Evolutionary conservation across 2,113 vertebrate genomes (phyloP).

Genomic region (Corynorhinus townsendii): DNA sequence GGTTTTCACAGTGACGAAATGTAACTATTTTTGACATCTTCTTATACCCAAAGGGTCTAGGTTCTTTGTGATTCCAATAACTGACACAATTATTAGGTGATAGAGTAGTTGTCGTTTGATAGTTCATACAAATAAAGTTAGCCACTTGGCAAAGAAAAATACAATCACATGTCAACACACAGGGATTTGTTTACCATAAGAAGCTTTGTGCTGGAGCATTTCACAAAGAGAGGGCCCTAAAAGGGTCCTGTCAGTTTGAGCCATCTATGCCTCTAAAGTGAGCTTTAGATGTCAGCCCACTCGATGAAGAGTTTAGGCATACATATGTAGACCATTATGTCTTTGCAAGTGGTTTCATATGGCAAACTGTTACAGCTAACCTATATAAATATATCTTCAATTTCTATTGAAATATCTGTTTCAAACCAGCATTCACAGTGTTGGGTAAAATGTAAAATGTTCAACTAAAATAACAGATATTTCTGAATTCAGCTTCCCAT

Average conservation of each 20-base stretch:
- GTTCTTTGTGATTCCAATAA: not conserved
- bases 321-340: not conserved
- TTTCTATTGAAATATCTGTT: not conserved
- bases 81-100: not conserved
- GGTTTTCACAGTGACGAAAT: not conserved
- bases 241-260: not conserved
- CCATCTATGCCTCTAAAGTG: not conserved
- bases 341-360: slow-evolving; percentile 2
- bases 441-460: not conserved
- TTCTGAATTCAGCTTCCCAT: not conserved
- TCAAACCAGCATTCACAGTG: not conserved
- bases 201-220: not conserved
- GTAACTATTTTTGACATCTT: not conserved
- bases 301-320: not conserved
- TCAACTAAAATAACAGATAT: not conserved
- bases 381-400: not conserved
- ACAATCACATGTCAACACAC: not conserved
- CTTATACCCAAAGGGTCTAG: not conserved
- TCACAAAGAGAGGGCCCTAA: not conserved
- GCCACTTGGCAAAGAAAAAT: not conserved
- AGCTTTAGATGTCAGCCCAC: not conserved
- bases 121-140: not conserved
- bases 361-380: not conserved
- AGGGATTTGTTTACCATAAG: not conserved
- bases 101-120: not conserved